These are phyloP conservation scores for Arge pagana DNA, from an alignment of 2,888 invertebrate genomes.

Conservation along the genomic window DNA sequence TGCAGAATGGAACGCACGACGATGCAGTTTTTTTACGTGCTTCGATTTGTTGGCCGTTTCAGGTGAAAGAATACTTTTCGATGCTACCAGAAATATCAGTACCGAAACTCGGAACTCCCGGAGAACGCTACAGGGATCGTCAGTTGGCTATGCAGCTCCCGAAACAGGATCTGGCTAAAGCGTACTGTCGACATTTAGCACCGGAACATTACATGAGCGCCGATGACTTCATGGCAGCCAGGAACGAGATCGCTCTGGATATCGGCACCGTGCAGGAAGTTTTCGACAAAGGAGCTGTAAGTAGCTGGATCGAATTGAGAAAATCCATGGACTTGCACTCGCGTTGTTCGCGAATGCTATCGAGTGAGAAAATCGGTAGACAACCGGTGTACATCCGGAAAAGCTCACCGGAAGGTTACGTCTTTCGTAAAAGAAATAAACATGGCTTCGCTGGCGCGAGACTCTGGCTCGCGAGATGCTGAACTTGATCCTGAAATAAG, in stretches of 20 bases:
- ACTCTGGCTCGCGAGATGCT: constrained; percentile 11
- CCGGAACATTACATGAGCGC: constrained; percentile 78
- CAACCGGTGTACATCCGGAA: too few species aligned
- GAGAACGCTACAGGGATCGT: constrained; percentile 79
- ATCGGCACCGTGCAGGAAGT: constrained; percentile 69
- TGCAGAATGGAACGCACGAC: too few species aligned
- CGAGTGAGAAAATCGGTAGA: too few species aligned
- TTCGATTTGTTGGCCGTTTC: constrained; percentile 50
- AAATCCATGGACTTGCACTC: background rate
- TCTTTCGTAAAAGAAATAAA: too few species aligned
- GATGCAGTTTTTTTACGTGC: constrained; percentile 55
- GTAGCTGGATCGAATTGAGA: constrained; percentile 28
- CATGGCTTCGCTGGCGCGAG: background rate
- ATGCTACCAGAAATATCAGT: constrained; percentile 74
- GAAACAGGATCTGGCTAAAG: constrained; percentile 88
- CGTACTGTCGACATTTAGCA: constrained; percentile 87
- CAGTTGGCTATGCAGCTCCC: constrained; percentile 90
- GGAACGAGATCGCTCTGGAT: constrained; percentile 95
- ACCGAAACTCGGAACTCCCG: constrained; percentile 74
- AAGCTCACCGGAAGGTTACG: too few species aligned
- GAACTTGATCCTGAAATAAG: constrained; percentile 12
- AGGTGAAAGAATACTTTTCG: constrained; percentile 93
- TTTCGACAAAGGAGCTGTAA: constrained; percentile 46
- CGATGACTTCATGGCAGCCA: constrained; percentile 90
- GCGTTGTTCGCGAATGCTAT: too few species aligned